Evolutionary conservation across 1,140 invertebrate species (phyloP).

Genomic region (Aphis craccivora): DNA sequence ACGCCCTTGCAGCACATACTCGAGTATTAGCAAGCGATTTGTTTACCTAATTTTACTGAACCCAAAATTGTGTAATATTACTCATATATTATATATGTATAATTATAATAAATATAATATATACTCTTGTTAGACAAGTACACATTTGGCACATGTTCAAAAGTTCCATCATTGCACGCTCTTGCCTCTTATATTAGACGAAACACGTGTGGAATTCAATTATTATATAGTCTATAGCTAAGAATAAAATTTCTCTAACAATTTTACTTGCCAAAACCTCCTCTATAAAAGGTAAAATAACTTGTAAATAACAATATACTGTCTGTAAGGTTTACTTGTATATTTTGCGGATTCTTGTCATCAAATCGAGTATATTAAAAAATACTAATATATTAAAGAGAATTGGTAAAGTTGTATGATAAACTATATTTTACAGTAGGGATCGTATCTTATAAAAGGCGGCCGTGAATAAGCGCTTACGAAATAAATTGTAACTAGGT

Average conservation of each 20-base stretch:
- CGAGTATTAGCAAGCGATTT: not conserved
- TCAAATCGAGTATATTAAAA: not conserved
- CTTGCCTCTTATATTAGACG: constrained; percentile 9
- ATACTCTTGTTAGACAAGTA: constrained; percentile 24
- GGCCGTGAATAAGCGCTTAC: not conserved
- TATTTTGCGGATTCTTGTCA: not conserved
- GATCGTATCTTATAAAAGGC: constrained; percentile 7
- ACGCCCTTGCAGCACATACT: not conserved
- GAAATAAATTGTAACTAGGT: constrained; percentile 9
- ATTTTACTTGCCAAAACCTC: constrained; percentile 5
- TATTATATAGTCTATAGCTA: not conserved
- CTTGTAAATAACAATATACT: not conserved
- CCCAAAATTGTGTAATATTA: constrained; percentile 28
- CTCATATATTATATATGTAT: not conserved
- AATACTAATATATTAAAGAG: not conserved
- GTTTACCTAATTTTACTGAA: constrained; percentile 37
- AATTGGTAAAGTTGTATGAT: not conserved
- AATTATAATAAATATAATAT: not conserved
- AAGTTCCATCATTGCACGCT: constrained; percentile 15
- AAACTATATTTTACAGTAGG: not conserved
- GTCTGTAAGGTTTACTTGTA: not conserved
- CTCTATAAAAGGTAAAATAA: not conserved
- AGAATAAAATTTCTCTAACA: not conserved
- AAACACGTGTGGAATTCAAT: constrained; percentile 33
- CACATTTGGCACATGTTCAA: constrained; percentile 37